Base-by-base conservation (phyloP, 2,113 vertebrate species). In the Corythornis madagascariensis region DNA sequence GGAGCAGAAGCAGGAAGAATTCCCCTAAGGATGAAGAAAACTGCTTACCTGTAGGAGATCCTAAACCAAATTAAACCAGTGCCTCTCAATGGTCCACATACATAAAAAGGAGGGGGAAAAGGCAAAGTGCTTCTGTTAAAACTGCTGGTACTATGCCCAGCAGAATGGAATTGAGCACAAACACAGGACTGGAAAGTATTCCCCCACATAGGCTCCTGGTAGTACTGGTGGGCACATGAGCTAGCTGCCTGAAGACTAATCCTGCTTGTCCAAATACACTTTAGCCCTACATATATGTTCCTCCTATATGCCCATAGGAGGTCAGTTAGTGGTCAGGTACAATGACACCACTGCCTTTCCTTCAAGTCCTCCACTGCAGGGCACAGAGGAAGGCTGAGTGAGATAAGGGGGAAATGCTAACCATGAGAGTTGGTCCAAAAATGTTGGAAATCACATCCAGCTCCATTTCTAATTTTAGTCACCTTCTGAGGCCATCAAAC, bases 401-500 rank as follows among this genome's bases (percentile, higher is more conserved):
- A 29, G 29, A 5, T 29, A 45, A 29, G 45, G 50, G n/a, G 61
- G 47, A 79, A 91, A 93, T 33, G 59, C 50, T 78, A 93, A 53
- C 29, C 74, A 42, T 7, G 31, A 66, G 33, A 66, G 22, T 1
- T 9, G 1, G 45, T 10, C 60, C 31, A 59, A 38, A 35, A 69
- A 33, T 20, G 18, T 0, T 82, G 63, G 80, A 84, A 82, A 83
- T 47, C 11, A 7, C 9, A 71, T 59, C 52, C 80, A 93, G 45
- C 28, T 88, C 50, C 8, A 3, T n/a, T 90, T 93, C 80, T 90
- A 76, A 95, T 76, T 90, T 93, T 86, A 94, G 89, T 26, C 67
- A 66, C 60, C 80, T 95, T 92, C 79, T 52, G 84, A 87, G 64
- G 64, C 87, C 48, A 76, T 28, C 28, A 57, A 89, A 59, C 64